Evolutionary conservation across 2,888 invertebrate genomes (phyloP), one percentile per base, ranked within the genome.

Genomic region (Ochlodes sylvanus): DNA sequence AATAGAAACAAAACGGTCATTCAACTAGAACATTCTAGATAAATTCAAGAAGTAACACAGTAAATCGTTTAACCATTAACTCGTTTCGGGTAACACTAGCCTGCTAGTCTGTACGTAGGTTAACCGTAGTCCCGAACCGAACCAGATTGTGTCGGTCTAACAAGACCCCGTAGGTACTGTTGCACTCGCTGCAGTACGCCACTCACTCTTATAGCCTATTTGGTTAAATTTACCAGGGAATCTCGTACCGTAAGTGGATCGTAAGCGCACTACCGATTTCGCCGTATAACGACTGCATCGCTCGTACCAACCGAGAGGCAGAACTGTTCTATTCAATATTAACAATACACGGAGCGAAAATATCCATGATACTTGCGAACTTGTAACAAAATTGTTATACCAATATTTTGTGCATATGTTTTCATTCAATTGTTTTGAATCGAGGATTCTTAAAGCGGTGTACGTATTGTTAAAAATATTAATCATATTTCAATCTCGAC

Each of bases 171-270:
- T 55, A 62, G 47, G 61, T 67, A 67, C 66, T 79, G 82, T 83
- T 87, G 87, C 85, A 81, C 81, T 79, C 76, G 74, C 75, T 79
- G 79, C 79, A 83, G 76, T 77, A 78, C 77, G 77, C 80, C 79
- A 83, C 81, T 83, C 82, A 78, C 83, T 80, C 76, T 79, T 82
- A 82, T 85, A 83, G 85, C 83, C 86, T 83, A 88, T 89, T 88
- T 87, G 87, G 85, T 82, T 84, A 83, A 86, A 87, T 87, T 86
- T 86, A 86, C 82, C 82, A 84, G 80, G 76, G 80, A 79, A 79
- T 79, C 76, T 79, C 73, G 76, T 69, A 70, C 77, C 70, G 75
- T 77, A 75, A 77, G 75, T 75, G 77, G 74, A 73, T 72, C 72
- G 75, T 76, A 72, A 75, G 72, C 70, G 72, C 60, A 69, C 70